Evolutionary conservation across 2,113 vertebrate genomes (phyloP).

Genomic region (Galeopterus variegatus): DNA sequence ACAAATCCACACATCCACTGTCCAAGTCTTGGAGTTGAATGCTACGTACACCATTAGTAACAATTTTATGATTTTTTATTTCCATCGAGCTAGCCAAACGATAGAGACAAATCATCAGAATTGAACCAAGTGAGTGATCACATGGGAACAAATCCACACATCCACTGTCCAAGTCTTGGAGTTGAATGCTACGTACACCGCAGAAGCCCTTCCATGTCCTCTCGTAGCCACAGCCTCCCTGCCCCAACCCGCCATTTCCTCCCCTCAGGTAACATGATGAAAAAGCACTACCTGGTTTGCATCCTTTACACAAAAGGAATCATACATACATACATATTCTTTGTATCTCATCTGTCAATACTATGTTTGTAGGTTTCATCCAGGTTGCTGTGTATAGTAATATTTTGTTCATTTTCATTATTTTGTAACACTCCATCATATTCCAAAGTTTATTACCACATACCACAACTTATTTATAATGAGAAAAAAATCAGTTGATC

Average conservation of each 20-base stretch:
- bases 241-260: fast-evolving
- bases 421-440: not conserved
- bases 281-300: not conserved
- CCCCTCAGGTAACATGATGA: not conserved
- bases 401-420: not conserved
- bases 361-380: not conserved
- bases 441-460: not conserved
- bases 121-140: too few species aligned
- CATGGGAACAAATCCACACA: not conserved
- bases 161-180: too few species aligned
- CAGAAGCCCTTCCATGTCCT: not conserved
- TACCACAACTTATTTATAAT: not conserved
- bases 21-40: too few species aligned
- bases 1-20: fast-evolving
- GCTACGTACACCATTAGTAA: fast-evolving
- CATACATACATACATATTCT: fast-evolving
- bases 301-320: not conserved
- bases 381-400: not conserved
- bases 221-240: fast-evolving
- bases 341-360: not conserved
- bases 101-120: not conserved
- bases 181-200: fast-evolving
- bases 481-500: not conserved
- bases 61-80: too few species aligned
- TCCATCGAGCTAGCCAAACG: not conserved